phyloP scores from a whole-genome alignment of 2,888 invertebrate species.

The Temnothorax unifasciatus region DNA sequence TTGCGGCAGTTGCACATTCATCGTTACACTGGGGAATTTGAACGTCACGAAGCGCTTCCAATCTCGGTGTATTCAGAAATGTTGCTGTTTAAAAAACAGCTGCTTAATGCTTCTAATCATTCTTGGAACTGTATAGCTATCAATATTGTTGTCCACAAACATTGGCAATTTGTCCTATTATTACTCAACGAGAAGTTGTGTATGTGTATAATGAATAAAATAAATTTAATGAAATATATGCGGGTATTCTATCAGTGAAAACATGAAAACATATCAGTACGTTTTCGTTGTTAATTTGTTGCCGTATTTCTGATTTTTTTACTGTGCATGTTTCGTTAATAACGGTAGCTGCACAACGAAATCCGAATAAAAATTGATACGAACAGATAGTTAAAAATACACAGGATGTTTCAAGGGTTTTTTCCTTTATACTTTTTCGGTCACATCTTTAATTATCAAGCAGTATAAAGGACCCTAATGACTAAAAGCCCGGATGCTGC shows the following conservation, averaged over 20 bases:
- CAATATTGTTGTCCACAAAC: not conserved
- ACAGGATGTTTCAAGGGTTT: not conserved
- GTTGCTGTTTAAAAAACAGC: not conserved
- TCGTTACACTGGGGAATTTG: conserved; percentile 13
- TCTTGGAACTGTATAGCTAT: not conserved
- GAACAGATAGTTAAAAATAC: not conserved
- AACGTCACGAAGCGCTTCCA: not conserved
- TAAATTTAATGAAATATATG: not conserved
- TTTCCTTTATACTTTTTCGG: not conserved
- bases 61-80: not conserved
- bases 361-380: not conserved
- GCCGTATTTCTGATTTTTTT: not conserved
- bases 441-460: conserved; percentile 12
- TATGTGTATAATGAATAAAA: not conserved
- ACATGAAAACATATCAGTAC: not conserved
- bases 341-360: not conserved
- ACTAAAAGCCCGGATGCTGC: conserved; percentile 36
- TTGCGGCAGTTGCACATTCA: conserved; percentile 12
- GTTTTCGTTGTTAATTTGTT: not conserved
- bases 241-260: not conserved
- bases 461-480: conserved; percentile 11
- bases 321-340: not conserved
- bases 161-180: not conserved
- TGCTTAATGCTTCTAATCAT: not conserved
- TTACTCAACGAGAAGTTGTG: not conserved